Conservation (phyloP, 1,140 invertebrate genomes). For the Drosophila watanabei region DNA sequence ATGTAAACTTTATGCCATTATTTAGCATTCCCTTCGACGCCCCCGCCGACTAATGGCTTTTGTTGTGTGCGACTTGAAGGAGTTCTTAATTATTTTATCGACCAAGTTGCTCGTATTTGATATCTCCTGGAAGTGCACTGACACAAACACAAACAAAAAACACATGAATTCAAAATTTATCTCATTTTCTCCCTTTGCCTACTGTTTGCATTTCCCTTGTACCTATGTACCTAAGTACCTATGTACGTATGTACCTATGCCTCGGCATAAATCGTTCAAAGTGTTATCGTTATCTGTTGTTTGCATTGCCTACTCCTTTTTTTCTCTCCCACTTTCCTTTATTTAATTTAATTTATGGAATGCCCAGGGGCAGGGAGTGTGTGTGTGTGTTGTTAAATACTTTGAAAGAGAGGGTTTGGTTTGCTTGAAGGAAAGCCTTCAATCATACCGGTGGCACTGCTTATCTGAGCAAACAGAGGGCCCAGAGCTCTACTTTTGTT, state of each 20-base stretch:
- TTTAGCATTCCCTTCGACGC: conserved; percentile 32
- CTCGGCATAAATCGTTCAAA: conserved; percentile 75
- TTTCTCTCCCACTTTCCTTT: conserved; percentile 32
- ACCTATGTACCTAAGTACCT: too few species aligned
- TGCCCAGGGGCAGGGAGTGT: conserved; percentile 35
- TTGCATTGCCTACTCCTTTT: conserved; percentile 53
- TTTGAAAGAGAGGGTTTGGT: conserved; percentile 9
- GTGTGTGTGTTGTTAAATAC: conserved; percentile 17
- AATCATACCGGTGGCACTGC: conserved; percentile 69
- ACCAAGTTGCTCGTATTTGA: conserved; percentile 30
- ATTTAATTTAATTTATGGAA: conserved; percentile 58
- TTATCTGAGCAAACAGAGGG: conserved; percentile 65
- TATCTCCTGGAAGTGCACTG: conserved; percentile 2
- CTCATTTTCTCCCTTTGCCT: not conserved
- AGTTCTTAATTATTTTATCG: conserved; percentile 74
- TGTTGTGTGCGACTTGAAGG: conserved; percentile 32
- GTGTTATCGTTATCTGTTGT: conserved; percentile 67
- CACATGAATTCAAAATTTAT: too few species aligned
- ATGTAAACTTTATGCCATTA: conserved; percentile 64
- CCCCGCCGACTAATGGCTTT: conserved; percentile 38
- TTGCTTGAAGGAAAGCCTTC: conserved; percentile 69
- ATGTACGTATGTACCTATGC: conserved; percentile 15
- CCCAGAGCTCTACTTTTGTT: conserved; percentile 19
- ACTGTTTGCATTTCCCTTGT: conserved; percentile 38
- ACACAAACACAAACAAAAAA: not conserved